Conservation (phyloP, 2,113 vertebrate species). For the Cricetomys ansorgei region DNA sequence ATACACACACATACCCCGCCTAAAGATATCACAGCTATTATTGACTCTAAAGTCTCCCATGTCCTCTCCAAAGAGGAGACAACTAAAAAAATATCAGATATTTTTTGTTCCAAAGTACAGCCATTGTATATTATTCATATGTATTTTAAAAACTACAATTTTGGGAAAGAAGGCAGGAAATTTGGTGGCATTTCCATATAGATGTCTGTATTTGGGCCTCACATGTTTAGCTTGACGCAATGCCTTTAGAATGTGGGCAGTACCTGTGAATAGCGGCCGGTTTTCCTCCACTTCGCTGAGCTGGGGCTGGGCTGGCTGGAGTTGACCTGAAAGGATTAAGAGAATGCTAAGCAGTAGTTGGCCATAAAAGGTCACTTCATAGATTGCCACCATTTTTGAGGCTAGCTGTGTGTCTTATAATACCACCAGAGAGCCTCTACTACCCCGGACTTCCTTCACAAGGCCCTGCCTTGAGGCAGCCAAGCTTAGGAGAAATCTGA, state of each 20-base stretch:
- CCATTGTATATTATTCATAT: slow-evolving; percentile 28
- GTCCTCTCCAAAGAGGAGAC: slow-evolving; percentile 7
- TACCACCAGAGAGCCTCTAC: background rate
- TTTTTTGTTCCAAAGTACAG: slow-evolving; percentile 43
- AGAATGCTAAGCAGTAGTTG: background rate
- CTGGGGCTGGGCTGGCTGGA: background rate
- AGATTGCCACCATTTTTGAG: slow-evolving; percentile 17
- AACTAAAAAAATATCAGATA: slow-evolving; percentile 21
- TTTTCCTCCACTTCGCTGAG: background rate
- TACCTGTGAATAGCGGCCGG: slow-evolving; percentile 49
- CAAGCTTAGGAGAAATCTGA: slow-evolving; percentile 31
- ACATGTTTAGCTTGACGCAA: slow-evolving; percentile 28
- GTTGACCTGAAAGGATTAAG: background rate
- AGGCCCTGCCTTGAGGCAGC: background rate
- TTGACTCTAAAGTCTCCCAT: background rate
- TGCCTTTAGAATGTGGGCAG: background rate
- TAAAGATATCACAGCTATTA: background rate
- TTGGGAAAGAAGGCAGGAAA: slow-evolving; percentile 45
- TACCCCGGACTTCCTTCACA: background rate
- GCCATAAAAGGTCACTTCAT: slow-evolving; percentile 48
- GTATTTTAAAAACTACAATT: slow-evolving; percentile 5
- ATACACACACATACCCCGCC: background rate
- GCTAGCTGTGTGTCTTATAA: background rate
- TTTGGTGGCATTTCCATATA: slow-evolving; percentile 23
- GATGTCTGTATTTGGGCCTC: slow-evolving; percentile 22